These are phyloP conservation scores for Psilopogon haemacephalus DNA, from an alignment of 2,113 vertebrate species.

Conservation along the genomic window DNA sequence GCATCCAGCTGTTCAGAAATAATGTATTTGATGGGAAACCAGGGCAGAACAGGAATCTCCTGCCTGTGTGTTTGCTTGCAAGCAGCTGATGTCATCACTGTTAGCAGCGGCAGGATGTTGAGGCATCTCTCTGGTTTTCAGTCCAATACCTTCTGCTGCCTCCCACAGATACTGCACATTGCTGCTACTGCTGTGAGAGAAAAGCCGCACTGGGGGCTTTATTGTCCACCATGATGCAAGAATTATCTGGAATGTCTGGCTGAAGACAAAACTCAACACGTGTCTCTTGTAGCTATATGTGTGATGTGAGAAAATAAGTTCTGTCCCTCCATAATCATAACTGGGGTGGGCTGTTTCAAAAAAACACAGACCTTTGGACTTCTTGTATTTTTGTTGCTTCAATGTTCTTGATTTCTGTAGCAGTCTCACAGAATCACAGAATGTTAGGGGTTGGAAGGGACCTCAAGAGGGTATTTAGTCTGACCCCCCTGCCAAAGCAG, in stretches of 20 bases:
- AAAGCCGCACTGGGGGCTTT: background rate
- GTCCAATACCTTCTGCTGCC: accelerated
- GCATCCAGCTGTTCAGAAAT: background rate
- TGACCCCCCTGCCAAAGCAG: too few relatives aligned
- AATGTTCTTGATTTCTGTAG: background rate
- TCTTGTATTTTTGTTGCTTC: background rate
- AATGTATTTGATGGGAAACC: accelerated
- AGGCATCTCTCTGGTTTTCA: background rate
- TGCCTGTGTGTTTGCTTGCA: accelerated
- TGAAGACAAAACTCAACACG: background rate
- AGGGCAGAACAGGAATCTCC: accelerated
- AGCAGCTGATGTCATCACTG: background rate
- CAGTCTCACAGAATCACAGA: too few relatives aligned
- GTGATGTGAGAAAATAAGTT: accelerated
- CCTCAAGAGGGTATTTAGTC: too few relatives aligned
- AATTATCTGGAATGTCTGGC: background rate
- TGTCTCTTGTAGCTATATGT: background rate
- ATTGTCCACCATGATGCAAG: background rate
- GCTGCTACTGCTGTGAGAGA: background rate
- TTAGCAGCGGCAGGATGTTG: background rate
- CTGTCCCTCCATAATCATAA: accelerated
- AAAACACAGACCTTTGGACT: background rate
- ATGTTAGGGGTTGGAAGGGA: too few relatives aligned
- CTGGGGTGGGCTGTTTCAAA: background rate
- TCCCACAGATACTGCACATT: accelerated